These are phyloP conservation scores for Ephestia elutella DNA, from an alignment of 1,140 invertebrate genomes.

Conservation along the genomic window DNA sequence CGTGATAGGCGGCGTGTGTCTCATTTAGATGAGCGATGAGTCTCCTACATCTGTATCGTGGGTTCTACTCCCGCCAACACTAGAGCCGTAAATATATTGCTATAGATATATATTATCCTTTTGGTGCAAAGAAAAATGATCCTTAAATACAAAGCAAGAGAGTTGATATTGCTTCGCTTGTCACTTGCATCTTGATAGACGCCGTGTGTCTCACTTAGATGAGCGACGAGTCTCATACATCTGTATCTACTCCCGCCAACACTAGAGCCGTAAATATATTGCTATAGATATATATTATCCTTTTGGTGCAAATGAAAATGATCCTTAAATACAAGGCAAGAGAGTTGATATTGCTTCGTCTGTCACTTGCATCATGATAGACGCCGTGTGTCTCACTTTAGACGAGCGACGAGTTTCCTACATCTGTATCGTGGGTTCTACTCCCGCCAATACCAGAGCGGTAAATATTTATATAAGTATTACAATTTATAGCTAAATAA, in stretches of 20 bases:
- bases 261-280: too few relatives aligned
- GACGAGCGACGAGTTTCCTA: conserved; percentile 77
- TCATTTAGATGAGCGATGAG: conserved; percentile 76
- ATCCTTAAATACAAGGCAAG: too few relatives aligned
- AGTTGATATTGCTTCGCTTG: too few relatives aligned
- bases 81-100: conserved; percentile 73
- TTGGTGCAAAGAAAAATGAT: not conserved
- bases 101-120: not conserved
- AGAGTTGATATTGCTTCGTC: too few relatives aligned
- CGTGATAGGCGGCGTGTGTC: conserved; percentile 85
- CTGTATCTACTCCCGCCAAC: conserved; percentile 81
- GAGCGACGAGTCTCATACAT: conserved; percentile 80
- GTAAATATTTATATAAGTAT: conserved; percentile 19
- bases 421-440: conserved; percentile 92
- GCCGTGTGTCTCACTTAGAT: conserved; percentile 79
- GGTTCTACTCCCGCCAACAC: conserved; percentile 82
- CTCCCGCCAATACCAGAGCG: conserved; percentile 78
- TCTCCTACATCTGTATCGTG: conserved; percentile 89
- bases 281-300: not conserved
- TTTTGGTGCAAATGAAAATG: not conserved
- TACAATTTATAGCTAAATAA: too few relatives aligned
- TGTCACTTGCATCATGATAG: conserved; percentile 82
- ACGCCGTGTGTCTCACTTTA: conserved; percentile 81
- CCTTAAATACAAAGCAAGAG: too few relatives aligned
- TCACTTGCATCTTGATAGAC: too few relatives aligned